Evolutionary conservation across 23 tunicate genomes (phyloP).

Genomic region (Trididemnum nubilum): DNA sequence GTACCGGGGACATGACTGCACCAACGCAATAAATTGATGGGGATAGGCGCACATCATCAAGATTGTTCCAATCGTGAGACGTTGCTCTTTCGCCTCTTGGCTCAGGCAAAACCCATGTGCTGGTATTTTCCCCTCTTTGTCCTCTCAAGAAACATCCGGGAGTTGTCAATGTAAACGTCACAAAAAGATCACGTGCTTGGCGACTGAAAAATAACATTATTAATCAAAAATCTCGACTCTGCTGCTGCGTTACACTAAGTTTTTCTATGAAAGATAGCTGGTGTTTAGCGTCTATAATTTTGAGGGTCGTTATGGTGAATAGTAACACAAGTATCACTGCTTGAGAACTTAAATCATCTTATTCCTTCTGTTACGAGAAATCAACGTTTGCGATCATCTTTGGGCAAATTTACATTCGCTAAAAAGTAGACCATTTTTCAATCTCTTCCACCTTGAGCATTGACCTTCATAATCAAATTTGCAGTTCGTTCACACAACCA

Average conservation of each 20-base stretch:
- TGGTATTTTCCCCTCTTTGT: conserved; percentile 7
- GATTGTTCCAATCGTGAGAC: conserved; percentile 17
- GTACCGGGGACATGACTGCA: conserved; percentile 26
- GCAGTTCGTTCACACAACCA: too few species aligned
- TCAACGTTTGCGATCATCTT: too few species aligned
- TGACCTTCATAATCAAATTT: too few species aligned
- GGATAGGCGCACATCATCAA: conserved; percentile 5
- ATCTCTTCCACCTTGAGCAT: too few species aligned
- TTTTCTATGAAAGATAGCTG: background rate
- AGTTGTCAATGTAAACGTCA: conserved; percentile 40
- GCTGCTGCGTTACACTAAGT: background rate
- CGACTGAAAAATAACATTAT: conserved; percentile 6
- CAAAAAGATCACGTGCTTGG: conserved; percentile 25
- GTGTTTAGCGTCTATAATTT: too few species aligned
- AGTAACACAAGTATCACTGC: too few species aligned
- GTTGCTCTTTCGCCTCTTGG: conserved; percentile 25
- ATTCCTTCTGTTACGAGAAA: too few species aligned
- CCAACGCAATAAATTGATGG: conserved; percentile 42
- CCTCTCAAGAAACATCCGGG: conserved; percentile 44
- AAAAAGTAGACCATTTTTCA: too few species aligned
- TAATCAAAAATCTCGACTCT: too few species aligned
- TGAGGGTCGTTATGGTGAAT: too few species aligned
- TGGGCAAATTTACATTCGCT: too few species aligned
- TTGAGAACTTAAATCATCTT: too few species aligned
- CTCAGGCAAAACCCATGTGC: conserved; percentile 33